These are phyloP conservation scores for Sinhomidia bicolor DNA, from an alignment of 2,888 invertebrate species.

Conservation along the genomic window DNA sequence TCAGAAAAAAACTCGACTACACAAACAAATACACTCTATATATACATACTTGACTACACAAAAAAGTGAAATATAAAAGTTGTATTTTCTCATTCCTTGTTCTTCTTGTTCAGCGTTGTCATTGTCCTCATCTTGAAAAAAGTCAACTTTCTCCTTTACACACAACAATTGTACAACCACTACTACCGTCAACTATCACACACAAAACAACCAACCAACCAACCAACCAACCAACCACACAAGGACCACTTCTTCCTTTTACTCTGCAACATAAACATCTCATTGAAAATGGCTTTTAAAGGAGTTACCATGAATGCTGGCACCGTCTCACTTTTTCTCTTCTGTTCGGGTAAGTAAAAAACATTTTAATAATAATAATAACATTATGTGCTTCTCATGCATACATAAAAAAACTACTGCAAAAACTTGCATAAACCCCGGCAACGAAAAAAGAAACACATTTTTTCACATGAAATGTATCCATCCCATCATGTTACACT, in stretches of 20 bases:
- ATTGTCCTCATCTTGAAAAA: constrained; percentile 22
- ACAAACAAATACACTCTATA: too few relatives aligned
- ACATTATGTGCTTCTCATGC: not conserved
- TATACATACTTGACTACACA: too few relatives aligned
- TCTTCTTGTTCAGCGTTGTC: not conserved
- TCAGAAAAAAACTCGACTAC: not conserved
- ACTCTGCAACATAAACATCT: constrained; percentile 53
- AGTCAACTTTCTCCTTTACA: constrained; percentile 17
- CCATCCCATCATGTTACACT: too few relatives aligned
- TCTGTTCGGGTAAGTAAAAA: constrained; percentile 70
- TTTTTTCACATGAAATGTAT: too few relatives aligned
- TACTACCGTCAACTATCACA: not conserved
- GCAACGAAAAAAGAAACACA: not conserved
- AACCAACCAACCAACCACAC: not conserved
- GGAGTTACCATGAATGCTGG: constrained; percentile 70
- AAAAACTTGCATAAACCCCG: not conserved
- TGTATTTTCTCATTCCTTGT: not conserved
- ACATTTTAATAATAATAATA: constrained; percentile 34
- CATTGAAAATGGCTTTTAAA: constrained; percentile 72
- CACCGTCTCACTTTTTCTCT: constrained; percentile 61
- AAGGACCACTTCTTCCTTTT: constrained; percentile 7
- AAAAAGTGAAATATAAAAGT: not conserved
- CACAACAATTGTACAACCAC: too few relatives aligned
- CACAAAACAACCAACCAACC: too few relatives aligned
- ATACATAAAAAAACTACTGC: constrained; percentile 25